Evolutionary conservation across 1,140 invertebrate species (phyloP), one percentile per base, ranked within the genome.

Genomic region (Teleogryllus occipitalis): DNA sequence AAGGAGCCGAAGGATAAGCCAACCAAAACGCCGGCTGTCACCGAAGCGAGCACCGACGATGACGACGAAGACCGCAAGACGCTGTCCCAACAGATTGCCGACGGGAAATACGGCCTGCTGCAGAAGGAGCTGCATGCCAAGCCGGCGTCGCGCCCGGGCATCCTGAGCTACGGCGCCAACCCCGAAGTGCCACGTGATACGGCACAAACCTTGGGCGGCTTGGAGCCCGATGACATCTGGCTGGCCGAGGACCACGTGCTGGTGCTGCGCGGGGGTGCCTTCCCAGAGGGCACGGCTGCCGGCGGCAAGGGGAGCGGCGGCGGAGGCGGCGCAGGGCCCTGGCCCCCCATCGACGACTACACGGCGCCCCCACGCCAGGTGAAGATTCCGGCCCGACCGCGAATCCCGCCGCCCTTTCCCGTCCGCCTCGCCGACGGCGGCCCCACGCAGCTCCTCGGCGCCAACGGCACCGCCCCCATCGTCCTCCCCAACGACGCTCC

Each of bases 41-140:
- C 47, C 3, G 46, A 54, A 10, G 54, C 18, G 8, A 76, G 75
- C 15, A 18, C 47, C 15, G 79, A 76, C 48, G 73, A 76, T 21
- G 79, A 77, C 48, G 79, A 80, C 78, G 94, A 95, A 77, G 91
- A 92, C 14, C 93, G 92, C 83, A 95, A 95, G 84, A 95, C 94
- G 4, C 86, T 96, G 47, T 91, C 93, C 0, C 93, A 96, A 85
- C 94, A 96, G 86, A 93, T 96, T 77, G 91, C 93, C 74, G 94
- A 96, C 83, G 95, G 94, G 12, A 96, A 96, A 87, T 97, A 97
- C 84, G 95, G 94, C 5, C 86, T 96, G 0, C 95, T 97, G 81
- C 94, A 96, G 83, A 93, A 93, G 83, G 95, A 96, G 86, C 89
- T 96, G 76, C 94, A 94, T 83, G 83, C 89, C 0, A 88, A 89